Evolutionary conservation across 1,140 invertebrate species (phyloP).

Genomic region (Acromyrmex heyeri): DNA sequence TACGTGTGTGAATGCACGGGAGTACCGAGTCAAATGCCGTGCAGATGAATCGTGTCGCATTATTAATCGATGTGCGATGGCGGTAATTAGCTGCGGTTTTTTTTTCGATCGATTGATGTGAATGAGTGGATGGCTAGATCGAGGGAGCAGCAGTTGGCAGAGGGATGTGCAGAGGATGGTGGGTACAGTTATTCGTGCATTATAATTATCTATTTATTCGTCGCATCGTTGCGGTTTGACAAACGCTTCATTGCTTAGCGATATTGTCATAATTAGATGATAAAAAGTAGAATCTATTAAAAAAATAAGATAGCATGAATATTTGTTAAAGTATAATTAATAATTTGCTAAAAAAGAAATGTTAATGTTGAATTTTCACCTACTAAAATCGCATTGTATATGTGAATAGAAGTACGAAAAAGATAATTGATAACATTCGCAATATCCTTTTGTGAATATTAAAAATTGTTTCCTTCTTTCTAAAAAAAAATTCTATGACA

Average conservation of each 20-base stretch:
- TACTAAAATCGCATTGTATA: neutral
- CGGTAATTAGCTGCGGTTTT: constrained; percentile 36
- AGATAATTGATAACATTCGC: neutral
- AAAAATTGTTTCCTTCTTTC: neutral
- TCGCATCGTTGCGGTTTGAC: neutral
- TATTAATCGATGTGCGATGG: constrained; percentile 37
- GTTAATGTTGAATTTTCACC: neutral
- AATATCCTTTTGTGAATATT: neutral
- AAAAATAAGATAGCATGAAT: neutral
- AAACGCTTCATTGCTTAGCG: neutral
- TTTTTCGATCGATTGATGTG: constrained; percentile 9
- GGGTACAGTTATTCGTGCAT: constrained; percentile 24
- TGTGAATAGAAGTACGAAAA: neutral
- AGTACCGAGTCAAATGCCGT: constrained; percentile 35
- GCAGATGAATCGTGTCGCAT: neutral
- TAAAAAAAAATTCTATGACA: neutral
- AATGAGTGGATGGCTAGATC: neutral
- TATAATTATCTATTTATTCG: constrained; percentile 29
- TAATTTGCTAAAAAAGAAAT: neutral
- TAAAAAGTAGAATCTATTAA: neutral
- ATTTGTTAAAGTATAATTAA: neutral
- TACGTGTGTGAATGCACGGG: neutral
- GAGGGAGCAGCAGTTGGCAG: constrained; percentile 19
- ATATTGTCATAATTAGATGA: neutral
- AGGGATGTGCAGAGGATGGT: constrained; percentile 9